Conservation (phyloP, 2,888 invertebrate genomes). For the Epinotia demarniana region DNA sequence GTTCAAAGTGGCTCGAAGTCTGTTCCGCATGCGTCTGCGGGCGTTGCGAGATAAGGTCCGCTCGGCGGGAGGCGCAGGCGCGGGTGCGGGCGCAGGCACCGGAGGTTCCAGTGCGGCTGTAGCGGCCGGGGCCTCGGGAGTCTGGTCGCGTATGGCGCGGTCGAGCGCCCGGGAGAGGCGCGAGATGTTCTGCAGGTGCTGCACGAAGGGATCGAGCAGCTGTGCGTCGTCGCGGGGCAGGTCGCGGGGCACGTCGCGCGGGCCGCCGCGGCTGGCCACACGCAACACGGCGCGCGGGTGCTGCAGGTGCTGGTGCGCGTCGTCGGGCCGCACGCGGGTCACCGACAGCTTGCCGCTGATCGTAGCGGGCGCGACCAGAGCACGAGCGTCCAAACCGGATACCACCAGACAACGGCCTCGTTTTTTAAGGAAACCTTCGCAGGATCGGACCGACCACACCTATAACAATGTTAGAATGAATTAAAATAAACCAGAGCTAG, state of each 20-base stretch:
- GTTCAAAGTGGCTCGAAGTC: slow-evolving; percentile 66
- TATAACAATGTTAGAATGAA: slow-evolving; percentile 48
- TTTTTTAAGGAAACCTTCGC: slow-evolving; percentile 77
- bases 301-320: slow-evolving; percentile 56
- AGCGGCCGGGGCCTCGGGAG: neutral
- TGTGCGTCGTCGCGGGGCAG: slow-evolving; percentile 51
- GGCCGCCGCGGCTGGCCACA: slow-evolving; percentile 70
- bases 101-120: neutral
- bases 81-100: neutral
- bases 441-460: slow-evolving; percentile 79
- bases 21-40: slow-evolving; percentile 70
- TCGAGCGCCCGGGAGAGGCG: slow-evolving; percentile 66
- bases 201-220: slow-evolving; percentile 67
- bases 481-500: neutral
- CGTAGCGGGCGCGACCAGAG: slow-evolving; percentile 62
- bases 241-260: slow-evolving; percentile 51
- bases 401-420: slow-evolving; percentile 72
- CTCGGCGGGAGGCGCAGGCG: neutral
- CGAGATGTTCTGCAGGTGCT: slow-evolving; percentile 70
- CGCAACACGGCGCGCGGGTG: slow-evolving; percentile 76
- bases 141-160: slow-evolving; percentile 50
- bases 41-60: slow-evolving; percentile 65
- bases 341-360: slow-evolving; percentile 71
- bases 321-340: slow-evolving; percentile 68
- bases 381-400: slow-evolving; percentile 66